Evolutionary conservation across 2,888 invertebrate genomes (phyloP), one percentile per base, ranked within the genome.

Genomic region (Orthosia gothica): DNA sequence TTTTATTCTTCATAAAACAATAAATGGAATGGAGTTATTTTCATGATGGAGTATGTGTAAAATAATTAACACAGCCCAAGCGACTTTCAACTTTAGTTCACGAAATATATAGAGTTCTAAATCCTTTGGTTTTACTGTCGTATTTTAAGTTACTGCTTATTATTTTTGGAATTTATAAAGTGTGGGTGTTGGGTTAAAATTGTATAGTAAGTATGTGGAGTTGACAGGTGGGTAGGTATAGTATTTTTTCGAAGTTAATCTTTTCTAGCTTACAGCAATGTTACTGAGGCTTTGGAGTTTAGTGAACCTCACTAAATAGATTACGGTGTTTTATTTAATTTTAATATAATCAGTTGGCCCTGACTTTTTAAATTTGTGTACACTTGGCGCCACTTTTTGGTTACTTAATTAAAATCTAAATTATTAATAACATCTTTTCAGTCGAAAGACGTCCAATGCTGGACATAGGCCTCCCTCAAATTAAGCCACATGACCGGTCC

Each of bases 1-100:
- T 75, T 78, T 69, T 55, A 55, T 62, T 62, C 50, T 50, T 70
- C 79, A 70, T 57, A 55, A 70, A 26, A 61, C 50, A 16, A 59
- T 61, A 23, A 26, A 61, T 52, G 50, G 15, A 50, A 45, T 45
- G 23, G 32, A n/a, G 7, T 32, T 50, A 50, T 23, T 59, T 75
- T 61, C 40, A 13, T 79, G 49, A 49, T 49, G 54, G 26, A 45
- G 18, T 62, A 12, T 49, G 50, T 52, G 50, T 50, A 18, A 20
- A 54, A 26, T 59, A 20, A 68, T 54, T 40, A 54, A 18, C 5
- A 18, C 5, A 3, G 40, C 0, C 26, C 13, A 45, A 20, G 20
- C 26, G 3, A 47, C 4, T 70, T 55, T 62, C 5, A 50, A 32
- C 49, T 70, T 70, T 45, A 62, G 3, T 1, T 0, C 0, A 1